Base-by-base conservation (phyloP, 2,113 vertebrate species). In the Ursus arctos region DNA sequence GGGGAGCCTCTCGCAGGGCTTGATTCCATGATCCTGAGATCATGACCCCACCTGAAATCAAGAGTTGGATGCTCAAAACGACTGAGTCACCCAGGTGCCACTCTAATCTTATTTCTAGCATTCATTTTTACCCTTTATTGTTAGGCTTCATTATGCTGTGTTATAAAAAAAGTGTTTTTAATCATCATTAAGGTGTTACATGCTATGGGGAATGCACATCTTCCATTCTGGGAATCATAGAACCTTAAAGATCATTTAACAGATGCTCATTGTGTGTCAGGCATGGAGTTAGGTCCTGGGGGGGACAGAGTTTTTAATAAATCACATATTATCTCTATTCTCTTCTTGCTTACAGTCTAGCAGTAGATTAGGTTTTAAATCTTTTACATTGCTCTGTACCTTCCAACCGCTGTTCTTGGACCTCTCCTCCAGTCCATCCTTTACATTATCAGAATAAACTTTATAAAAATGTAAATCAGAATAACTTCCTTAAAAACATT, bases 401-500 rank as follows among this genome's bases (percentile, higher is more conserved):
- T 84, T 84, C 33, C 24, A 84, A 1, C 6, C 26, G 86, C 57
- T 67, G 61, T 93, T 93, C 59, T 79, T 79, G 19, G 8, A 86
- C 49, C 47, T 67, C n/a, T 31, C 40, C 36, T 83, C 11, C 21
- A 63, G 10, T 65, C 92, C 49, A 55, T 87, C 51, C 22, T 76
- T 47, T 40, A 67, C 26, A 26, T 93, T 72, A 61, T 67, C 77
- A 79, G 83, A 86, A 6, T 67, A 49, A 86, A 93, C 47, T 86
- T 86, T 53, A 86, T 93, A 79, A 86, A 93, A 87, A 87, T 87
- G 33, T 76, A 53, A 76, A 85, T 74, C 57, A 76, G 53, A 71
- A 26, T 76, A 43, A 47, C 49, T 79, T 86, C 33, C 19, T 89
- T 77, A 77, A 86, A 83, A 92, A 77, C 57, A 33, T 55, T 87